Percentiles rank a stretch among this genome's conserved stretches.
phyloP scores from a whole-genome alignment of 2,888 invertebrate genomes.

The Chydorus sphaericus region DNA sequence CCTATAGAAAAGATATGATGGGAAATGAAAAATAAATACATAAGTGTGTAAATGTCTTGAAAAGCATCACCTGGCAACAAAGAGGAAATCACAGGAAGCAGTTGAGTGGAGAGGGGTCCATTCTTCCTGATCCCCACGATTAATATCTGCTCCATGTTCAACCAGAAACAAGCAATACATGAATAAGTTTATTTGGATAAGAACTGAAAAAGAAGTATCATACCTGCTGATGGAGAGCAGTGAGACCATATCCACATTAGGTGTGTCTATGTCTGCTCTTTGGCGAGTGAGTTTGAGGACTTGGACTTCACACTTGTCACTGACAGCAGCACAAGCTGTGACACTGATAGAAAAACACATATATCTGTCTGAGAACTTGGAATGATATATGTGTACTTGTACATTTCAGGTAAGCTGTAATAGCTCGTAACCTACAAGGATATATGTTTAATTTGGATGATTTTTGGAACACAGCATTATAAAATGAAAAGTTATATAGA shows the following conservation, averaged over 20 bases:
- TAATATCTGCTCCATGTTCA: constrained; percentile 85
- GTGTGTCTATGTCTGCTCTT: constrained; percentile 95
- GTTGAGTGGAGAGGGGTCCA: constrained; percentile 99
- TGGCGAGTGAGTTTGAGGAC: constrained; percentile 69
- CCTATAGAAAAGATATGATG: no score
- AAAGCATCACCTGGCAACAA: constrained; percentile 48
- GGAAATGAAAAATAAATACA: no score
- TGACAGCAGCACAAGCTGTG: constrained; percentile 94
- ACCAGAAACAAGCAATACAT: no score
- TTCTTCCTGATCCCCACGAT: constrained; percentile 96
- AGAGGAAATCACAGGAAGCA: constrained; percentile 84
- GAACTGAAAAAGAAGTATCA: constrained; percentile 19
- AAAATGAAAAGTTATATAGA: no score
- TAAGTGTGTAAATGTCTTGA: no score
- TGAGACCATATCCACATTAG: constrained; percentile 96
- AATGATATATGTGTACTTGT: no score
- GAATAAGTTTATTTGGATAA: no score
- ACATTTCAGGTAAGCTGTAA: no score
- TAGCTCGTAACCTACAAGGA: no score
- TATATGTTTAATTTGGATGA: no score
- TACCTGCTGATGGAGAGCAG: constrained; percentile 98
- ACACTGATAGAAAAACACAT: constrained; percentile 95
- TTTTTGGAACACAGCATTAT: no score
- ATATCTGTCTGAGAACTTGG: constrained; percentile 94
- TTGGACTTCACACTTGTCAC: constrained; percentile 98